Evolutionary conservation across 2,888 invertebrate species (phyloP), one percentile per base, ranked within the genome.

Genomic region (Nomada fabriciana): DNA sequence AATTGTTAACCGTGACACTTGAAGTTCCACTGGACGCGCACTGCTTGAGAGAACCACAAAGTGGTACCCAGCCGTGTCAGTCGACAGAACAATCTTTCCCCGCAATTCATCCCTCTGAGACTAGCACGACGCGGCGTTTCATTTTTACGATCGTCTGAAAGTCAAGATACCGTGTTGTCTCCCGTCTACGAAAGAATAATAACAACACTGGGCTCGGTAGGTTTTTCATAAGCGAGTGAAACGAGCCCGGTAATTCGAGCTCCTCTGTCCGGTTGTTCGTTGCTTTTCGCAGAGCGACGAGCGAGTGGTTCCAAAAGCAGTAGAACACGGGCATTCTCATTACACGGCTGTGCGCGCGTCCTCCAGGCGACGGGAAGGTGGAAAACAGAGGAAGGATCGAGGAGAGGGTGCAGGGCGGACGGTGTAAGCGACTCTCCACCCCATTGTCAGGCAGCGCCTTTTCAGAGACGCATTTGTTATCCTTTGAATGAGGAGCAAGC

Each of bases 391-490:
- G 60, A 42, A 50, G 59, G 64, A 64, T 25, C 63, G 76, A n/a
- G n/a, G 25, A 15, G 23, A 47, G 53, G 75, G 63, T 36, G 50
- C 86, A 80, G 89, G 86, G 85, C 85, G 86, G 87, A 81, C 84
- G 88, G 90, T 92, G 91, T 92, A 91, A 91, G 91, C 91, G 91
- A 92, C 90, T 92, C 90, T 92, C 91, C 91, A 91, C 91, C 91
- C 91, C 87, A 92, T 91, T 92, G 91, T 91, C 90, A 90, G 89
- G 79, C 86, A 77, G 87, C 86, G 89, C 91, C 91, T 91, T 91
- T 93, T 91, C 93, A 92, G 90, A 90, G 90, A 90, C 90, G 91
- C 93, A 93, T 93, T 93, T 92, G 92, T 93, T 93, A 93, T 93
- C 93, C 92, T 93, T 93, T 93, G 93, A 93, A 93, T 93, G 91